Conservation (phyloP, 2,888 invertebrate genomes). For the Tachina grossa region DNA sequence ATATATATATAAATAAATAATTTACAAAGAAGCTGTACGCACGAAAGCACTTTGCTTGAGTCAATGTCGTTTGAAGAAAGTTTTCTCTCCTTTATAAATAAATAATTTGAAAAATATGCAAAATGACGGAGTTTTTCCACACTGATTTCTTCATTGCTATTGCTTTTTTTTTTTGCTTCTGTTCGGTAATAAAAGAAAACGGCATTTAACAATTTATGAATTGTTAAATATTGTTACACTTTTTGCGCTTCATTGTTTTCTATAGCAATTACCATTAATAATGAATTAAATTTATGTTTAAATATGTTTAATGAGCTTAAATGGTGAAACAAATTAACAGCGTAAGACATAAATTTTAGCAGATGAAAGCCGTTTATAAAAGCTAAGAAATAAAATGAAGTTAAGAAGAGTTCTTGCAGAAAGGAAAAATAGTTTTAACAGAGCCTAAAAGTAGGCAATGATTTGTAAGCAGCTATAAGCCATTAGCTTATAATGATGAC, state of each 20-base stretch:
- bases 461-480: too few species aligned
- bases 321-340: conserved; percentile 55
- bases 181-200: conserved; percentile 22
- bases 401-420: not conserved
- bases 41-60: not conserved
- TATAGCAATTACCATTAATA: conserved; percentile 48
- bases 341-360: conserved; percentile 35
- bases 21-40: conserved; percentile 51
- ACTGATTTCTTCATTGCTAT: not conserved
- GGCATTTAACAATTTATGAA: conserved; percentile 42
- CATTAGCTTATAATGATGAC: too few species aligned
- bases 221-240: conserved; percentile 4
- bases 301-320: conserved; percentile 59
- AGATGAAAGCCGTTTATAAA: conserved; percentile 1
- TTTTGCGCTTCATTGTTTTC: conserved; percentile 51
- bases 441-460: not conserved
- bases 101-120: conserved; percentile 54
- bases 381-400: not conserved
- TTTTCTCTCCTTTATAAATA: conserved; percentile 31
- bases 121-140: not conserved
- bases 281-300: conserved; percentile 49
- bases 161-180: conserved; percentile 2
- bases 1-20: conserved; percentile 49
- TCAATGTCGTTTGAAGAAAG: conserved; percentile 30
- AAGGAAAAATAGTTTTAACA: not conserved